Percentiles rank a stretch among this genome's conserved stretches.
Evolutionary conservation across 2,113 vertebrate genomes (phyloP).

Genomic region (Gila orcuttii): DNA sequence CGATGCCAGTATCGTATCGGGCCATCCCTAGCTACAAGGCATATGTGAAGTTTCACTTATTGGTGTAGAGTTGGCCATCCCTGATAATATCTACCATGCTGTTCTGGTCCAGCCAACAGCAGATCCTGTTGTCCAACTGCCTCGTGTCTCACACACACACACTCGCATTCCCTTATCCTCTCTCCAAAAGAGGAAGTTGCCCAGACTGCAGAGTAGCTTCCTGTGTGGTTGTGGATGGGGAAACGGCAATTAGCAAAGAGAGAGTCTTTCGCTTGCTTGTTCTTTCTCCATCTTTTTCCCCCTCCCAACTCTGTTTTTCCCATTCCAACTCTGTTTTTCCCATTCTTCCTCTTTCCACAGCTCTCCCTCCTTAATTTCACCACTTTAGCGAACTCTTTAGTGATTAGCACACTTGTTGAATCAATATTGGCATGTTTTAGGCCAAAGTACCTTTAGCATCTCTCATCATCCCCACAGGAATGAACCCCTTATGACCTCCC

Average conservation of each 20-base stretch:
- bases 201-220: conserved; percentile 73
- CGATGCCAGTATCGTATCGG: no score
- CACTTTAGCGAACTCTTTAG: background rate
- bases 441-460: background rate
- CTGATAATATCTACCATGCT: conserved; percentile 1
- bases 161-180: conserved; percentile 38
- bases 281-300: background rate
- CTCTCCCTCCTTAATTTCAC: no score
- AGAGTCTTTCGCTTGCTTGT: background rate
- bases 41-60: conserved; percentile 26
- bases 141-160: conserved; percentile 14
- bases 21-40: no score
- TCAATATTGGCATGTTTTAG: background rate
- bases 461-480: background rate
- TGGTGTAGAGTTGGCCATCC: conserved; percentile 12
- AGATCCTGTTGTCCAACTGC: conserved; percentile 27
- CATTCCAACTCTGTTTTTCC: background rate
- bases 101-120: conserved; percentile 30
- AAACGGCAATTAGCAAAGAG: conserved; percentile 64
- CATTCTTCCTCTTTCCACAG: background rate
- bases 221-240: conserved; percentile 77
- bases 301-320: background rate
- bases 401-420: background rate
- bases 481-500: background rate
- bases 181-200: conserved; percentile 74